Evolutionary conservation across 2,797 vertebrate species (phyloP).

Genomic region (Margarornis squamiger): DNA sequence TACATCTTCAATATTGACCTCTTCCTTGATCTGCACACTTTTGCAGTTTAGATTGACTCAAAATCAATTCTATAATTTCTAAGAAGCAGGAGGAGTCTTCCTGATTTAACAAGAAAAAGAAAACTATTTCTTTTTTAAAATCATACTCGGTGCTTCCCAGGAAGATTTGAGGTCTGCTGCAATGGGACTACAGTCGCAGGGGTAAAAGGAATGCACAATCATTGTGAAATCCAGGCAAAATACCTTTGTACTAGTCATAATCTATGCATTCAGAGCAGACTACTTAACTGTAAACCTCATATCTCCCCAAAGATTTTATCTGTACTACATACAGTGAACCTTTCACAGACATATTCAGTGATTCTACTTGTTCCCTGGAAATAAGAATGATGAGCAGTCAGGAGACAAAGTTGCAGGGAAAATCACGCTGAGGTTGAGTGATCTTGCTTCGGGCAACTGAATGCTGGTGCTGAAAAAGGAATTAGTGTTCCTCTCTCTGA

Average conservation of each 20-base stretch:
- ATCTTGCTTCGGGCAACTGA: neutral
- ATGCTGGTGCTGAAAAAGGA: neutral
- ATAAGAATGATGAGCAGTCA: constrained; percentile 10
- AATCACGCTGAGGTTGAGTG: neutral
- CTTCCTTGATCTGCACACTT: neutral
- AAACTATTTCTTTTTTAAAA: neutral
- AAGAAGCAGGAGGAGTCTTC: neutral
- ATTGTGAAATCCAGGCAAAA: neutral
- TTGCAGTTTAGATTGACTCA: neutral
- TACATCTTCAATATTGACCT: neutral
- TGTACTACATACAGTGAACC: neutral
- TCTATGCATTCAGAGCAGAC: neutral
- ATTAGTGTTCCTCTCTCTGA: neutral
- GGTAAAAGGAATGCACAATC: neutral
- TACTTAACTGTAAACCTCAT: neutral
- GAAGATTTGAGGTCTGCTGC: neutral
- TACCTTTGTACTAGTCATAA: neutral
- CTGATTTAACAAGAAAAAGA: neutral
- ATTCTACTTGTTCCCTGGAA: constrained; percentile 24
- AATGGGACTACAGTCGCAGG: neutral
- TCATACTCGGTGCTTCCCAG: neutral
- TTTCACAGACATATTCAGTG: neutral
- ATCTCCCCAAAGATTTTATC: neutral
- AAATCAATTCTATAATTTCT: neutral
- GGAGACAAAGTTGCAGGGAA: constrained; percentile 10